Evolutionary conservation across 2,888 invertebrate genomes (phyloP).

Genomic region (Epinotia ramella): DNA sequence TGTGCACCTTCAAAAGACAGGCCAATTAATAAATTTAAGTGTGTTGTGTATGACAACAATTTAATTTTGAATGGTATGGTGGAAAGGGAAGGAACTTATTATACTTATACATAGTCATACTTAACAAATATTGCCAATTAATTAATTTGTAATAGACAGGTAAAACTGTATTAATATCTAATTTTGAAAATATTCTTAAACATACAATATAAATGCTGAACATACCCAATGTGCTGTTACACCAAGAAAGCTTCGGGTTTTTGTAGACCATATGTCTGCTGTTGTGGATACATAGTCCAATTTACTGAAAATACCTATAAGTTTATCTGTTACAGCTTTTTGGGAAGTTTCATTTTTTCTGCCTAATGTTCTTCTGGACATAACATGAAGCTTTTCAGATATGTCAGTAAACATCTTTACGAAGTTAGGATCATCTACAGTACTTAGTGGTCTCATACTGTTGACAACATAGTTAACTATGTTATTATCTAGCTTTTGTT

Average conservation of each 20-base stretch:
- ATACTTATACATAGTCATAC: too few relatives aligned
- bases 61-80: too few relatives aligned
- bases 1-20: too few relatives aligned
- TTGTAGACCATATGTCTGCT: conserved; percentile 5
- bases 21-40: too few relatives aligned
- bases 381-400: background rate
- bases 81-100: too few relatives aligned
- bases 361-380: conserved; percentile 5
- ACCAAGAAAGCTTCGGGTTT: background rate
- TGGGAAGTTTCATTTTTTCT: background rate
- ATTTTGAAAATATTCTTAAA: too few relatives aligned
- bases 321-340: background rate
- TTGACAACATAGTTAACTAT: background rate
- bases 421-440: conserved; percentile 13
- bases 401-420: conserved; percentile 3
- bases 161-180: too few relatives aligned
- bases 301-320: background rate
- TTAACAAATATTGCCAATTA: too few relatives aligned
- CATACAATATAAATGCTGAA: background rate
- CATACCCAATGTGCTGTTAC: background rate
- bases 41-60: too few relatives aligned
- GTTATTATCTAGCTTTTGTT: conserved; percentile 1
- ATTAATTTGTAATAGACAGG: too few relatives aligned
- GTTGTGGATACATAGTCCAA: background rate
- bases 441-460: conserved; percentile 8